These are phyloP conservation scores for Parapsyche elsis DNA, from an alignment of 1,140 invertebrate genomes.

Conservation along the genomic window DNA sequence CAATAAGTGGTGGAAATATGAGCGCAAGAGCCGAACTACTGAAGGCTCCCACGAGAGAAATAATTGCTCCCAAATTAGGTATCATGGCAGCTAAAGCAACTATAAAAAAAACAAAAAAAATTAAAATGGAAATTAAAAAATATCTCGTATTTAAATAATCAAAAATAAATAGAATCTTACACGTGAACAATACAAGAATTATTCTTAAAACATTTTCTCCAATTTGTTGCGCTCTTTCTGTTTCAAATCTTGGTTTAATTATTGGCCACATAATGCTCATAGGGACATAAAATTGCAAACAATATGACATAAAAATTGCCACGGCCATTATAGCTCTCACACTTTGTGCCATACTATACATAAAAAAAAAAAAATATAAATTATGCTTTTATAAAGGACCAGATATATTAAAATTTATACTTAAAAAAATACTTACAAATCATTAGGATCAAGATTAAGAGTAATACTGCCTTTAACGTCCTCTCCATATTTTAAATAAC, in stretches of 20 bases:
- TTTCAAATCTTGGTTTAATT: constrained; percentile 71
- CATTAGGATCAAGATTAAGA: constrained; percentile 79
- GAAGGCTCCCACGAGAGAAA: constrained; percentile 91
- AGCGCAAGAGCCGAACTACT: constrained; percentile 89
- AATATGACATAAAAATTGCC: constrained; percentile 88
- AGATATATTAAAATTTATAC: not conserved
- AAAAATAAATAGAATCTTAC: constrained; percentile 79
- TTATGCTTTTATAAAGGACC: not conserved
- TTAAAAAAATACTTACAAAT: constrained; percentile 73
- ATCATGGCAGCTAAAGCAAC: constrained; percentile 86
- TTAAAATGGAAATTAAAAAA: no score
- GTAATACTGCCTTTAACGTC: constrained; percentile 84
- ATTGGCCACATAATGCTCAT: constrained; percentile 88
- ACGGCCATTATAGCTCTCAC: constrained; percentile 86
- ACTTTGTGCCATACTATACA: constrained; percentile 80
- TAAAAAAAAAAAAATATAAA: constrained; percentile 52
- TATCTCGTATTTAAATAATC: no score
- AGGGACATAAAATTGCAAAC: constrained; percentile 93
- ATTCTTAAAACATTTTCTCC: constrained; percentile 78
- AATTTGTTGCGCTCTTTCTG: constrained; percentile 69
- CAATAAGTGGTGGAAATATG: constrained; percentile 91
- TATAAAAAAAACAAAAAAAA: constrained; percentile 62
- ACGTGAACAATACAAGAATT: constrained; percentile 79
- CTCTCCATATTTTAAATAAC: constrained; percentile 89
- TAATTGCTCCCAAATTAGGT: constrained; percentile 89